Conservation (phyloP, 2,113 vertebrate genomes). For the Rhombomys opimus region DNA sequence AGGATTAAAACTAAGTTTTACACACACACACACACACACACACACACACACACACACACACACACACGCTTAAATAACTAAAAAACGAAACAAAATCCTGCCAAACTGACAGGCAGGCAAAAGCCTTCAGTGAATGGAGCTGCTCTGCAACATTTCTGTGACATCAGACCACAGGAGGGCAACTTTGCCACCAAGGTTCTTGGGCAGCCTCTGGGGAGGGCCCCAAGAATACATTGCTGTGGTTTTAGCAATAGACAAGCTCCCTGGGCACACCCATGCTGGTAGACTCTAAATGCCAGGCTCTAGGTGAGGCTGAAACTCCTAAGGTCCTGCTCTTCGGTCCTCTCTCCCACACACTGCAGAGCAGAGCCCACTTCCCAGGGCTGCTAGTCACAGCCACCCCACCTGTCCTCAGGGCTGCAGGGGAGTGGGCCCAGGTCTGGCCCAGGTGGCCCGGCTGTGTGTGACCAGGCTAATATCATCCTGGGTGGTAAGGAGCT, state of each 20-base stretch:
- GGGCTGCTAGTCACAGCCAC: background rate
- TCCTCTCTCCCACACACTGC: background rate
- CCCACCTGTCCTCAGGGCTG: background rate
- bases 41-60: background rate
- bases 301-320: background rate
- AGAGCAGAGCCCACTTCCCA: background rate
- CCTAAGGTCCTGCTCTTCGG: background rate
- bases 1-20: too few relatives aligned
- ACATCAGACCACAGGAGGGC: background rate
- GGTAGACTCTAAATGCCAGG: background rate
- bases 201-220: background rate
- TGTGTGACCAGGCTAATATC: background rate
- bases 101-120: background rate
- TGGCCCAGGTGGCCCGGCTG: background rate
- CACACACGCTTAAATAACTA: background rate
- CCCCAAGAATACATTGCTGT: accelerated
- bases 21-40: background rate
- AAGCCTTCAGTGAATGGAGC: background rate
- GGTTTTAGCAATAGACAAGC: too few relatives aligned
- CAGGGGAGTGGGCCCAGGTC: background rate
- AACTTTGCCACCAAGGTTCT: background rate
- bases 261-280: background rate
- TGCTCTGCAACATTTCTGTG: background rate
- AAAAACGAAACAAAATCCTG: background rate
- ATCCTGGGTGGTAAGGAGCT: background rate